These are phyloP conservation scores for Perca schrenkii DNA, from an alignment of 2,113 vertebrate genomes.

Conservation along the genomic window DNA sequence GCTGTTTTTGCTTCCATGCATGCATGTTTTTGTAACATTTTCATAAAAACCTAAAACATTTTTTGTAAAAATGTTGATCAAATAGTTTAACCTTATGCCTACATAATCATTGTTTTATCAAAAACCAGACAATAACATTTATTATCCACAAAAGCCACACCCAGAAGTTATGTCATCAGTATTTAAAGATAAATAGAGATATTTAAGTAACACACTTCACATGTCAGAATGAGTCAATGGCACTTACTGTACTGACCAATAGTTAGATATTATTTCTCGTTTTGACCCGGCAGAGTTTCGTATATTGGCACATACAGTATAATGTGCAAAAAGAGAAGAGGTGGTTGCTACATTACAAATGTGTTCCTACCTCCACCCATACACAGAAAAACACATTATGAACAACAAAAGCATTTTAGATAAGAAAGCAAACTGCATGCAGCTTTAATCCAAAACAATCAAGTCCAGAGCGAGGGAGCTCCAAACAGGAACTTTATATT, in stretches of 20 bases:
- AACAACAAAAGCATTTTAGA: conserved; percentile 17
- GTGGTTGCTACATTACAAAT: neutral
- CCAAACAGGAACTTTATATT: conserved; percentile 72
- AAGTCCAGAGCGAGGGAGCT: neutral
- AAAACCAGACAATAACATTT: neutral
- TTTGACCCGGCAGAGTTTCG: neutral
- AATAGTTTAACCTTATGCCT: neutral
- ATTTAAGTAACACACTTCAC: neutral
- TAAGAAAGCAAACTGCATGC: conserved; percentile 10
- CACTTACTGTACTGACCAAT: neutral
- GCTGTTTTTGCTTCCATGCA: neutral
- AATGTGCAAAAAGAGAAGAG: neutral
- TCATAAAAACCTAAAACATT: neutral
- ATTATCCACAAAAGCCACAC: neutral
- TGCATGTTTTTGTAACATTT: neutral
- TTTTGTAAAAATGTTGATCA: neutral
- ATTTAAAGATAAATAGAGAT: neutral
- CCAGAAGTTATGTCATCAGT: neutral
- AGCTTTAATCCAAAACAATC: conserved; percentile 39
- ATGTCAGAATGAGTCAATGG: neutral
- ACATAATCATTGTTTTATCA: neutral
- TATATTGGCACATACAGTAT: neutral
- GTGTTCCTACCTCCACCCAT: neutral
- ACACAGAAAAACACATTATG: neutral
- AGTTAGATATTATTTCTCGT: neutral